Base-by-base conservation (phyloP, 2,113 vertebrate genomes). In the Triplophysa dalaica region DNA sequence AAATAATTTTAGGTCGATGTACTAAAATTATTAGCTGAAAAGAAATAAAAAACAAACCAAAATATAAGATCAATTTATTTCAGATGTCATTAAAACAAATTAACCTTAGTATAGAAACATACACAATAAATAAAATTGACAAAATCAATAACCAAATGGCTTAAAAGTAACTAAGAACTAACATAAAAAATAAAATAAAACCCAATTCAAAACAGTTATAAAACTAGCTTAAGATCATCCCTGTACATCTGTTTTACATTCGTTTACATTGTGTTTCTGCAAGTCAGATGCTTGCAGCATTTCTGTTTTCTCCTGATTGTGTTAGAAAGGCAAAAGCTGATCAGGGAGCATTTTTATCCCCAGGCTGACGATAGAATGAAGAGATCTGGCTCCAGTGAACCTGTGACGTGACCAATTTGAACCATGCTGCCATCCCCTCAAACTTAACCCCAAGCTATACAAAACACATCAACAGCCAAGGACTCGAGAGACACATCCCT, bases 361-460 rank as follows among this genome's bases (percentile, higher is more conserved):
- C 38, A 67, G 70, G 52, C 70, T 75, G 70, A 64, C 24, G 48
- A 73, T 80, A 38, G 45, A 50, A 64, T 65, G 48, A 45, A 17
- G 21, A 74, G 78, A 66, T 81, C 52, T 81, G 70, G 79, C 61
- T 60, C 80, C 63, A 84, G 50, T 83, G 73, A 61, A 82, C 78
- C 50, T 67, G 14, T 54, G 19, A 61, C 70, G 26, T 4, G 8
- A 45, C 13, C 38, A 3, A 26, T 64, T 52, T 63, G 50, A 43
- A 73, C 78, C 52, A 9, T 58, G 33, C 48, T 2, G 26, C 84
- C 62, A 60, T n/a, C 38, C 78, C 43, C 77, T 24, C 77, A 60
- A 45, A 54, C 41, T 22, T 43, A 80, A 67, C 76, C 62, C 19
- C 61, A 6, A 22, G 13, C 24, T 24, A 77, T 74, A 63, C 81